Evolutionary conservation across 2,888 invertebrate species (phyloP).

Genomic region (Diaprepes abbreviatus): DNA sequence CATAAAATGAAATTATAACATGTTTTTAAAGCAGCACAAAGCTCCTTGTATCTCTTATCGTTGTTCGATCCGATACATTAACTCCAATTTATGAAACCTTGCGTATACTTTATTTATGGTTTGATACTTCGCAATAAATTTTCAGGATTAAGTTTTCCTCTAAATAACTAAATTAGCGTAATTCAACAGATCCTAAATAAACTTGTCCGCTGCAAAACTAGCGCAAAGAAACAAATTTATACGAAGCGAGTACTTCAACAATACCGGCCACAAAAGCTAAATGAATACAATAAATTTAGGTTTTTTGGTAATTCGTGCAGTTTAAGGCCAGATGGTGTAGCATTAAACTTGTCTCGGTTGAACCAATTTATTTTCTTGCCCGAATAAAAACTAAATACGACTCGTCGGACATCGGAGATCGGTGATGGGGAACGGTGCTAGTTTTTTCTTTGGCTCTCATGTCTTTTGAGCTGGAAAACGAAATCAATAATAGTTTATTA

Average conservation of each 20-base stretch:
- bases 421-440: not conserved
- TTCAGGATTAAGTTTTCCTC: not conserved
- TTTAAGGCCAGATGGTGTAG: slow-evolving; percentile 38
- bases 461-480: not conserved
- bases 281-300: slow-evolving; percentile 42
- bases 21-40: too few species aligned
- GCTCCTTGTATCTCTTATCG: too few species aligned
- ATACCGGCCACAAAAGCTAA: slow-evolving; percentile 32
- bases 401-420: slow-evolving; percentile 17
- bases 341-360: slow-evolving; percentile 31
- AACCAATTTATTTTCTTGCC: slow-evolving; percentile 37
- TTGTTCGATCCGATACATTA: too few species aligned
- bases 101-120: too few species aligned
- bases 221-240: slow-evolving; percentile 38
- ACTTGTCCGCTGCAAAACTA: slow-evolving; percentile 8
- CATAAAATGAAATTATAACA: too few species aligned
- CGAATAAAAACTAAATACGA: slow-evolving; percentile 32
- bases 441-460: not conserved
- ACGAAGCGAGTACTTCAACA: slow-evolving; percentile 31
- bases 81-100: too few species aligned
- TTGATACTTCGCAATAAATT: too few species aligned
- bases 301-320: slow-evolving; percentile 27
- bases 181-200: slow-evolving; percentile 3
- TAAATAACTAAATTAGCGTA: not conserved
- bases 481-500: not conserved